Percentiles rank a stretch among this genome's conserved stretches.
phyloP scores from a whole-genome alignment of 2,888 invertebrate genomes.

The Dicyrtomina minuta region DNA sequence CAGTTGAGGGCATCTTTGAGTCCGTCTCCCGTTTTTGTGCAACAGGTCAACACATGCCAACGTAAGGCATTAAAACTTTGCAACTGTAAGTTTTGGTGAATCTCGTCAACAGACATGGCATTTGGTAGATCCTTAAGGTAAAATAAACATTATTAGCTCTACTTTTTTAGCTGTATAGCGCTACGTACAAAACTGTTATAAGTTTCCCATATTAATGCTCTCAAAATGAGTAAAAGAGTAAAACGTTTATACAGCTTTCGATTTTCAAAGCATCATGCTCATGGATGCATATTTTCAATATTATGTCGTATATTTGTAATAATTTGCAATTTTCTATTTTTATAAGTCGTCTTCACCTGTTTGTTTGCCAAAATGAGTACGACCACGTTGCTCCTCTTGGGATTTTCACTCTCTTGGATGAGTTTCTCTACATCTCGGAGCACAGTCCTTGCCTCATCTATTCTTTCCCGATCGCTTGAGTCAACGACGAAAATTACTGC shows the following conservation, averaged over 20 bases:
- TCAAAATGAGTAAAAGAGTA: not conserved
- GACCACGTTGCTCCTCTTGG: not conserved
- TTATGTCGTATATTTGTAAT: too few species aligned
- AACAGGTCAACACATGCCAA: not conserved
- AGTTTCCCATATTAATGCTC: not conserved
- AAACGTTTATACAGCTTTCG: too few species aligned
- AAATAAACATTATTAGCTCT: too few species aligned
- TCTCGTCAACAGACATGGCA: not conserved
- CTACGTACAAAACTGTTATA: too few species aligned
- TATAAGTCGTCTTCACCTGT: too few species aligned
- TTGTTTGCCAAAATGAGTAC: conserved; percentile 6
- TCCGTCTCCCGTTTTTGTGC: conserved; percentile 1
- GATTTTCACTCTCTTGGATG: not conserved
- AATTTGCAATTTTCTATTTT: too few species aligned
- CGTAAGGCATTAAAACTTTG: not conserved
- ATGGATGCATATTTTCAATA: too few species aligned
- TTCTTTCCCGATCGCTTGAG: not conserved
- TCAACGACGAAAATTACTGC: not conserved
- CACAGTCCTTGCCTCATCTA: not conserved
- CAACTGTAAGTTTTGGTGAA: not conserved
- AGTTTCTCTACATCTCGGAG: not conserved
- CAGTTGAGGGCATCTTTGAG: not conserved
- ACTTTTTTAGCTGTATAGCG: too few species aligned
- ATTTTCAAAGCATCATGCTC: too few species aligned
- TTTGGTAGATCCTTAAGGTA: not conserved